Base-by-base conservation (phyloP, 2,113 vertebrate species). In the Corvus moneduloides region DNA sequence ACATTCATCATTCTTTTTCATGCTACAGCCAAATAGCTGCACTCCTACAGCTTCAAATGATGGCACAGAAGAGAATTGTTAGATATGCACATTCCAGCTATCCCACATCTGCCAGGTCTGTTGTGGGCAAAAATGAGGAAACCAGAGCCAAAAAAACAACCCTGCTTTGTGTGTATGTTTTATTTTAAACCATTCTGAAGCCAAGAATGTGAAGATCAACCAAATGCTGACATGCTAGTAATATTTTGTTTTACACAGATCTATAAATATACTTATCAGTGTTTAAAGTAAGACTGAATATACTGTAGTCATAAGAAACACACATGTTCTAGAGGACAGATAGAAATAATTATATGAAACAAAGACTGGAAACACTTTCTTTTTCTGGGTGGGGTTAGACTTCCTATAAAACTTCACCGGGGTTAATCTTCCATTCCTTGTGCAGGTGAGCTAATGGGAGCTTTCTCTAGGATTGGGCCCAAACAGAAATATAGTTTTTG, bases 41-140 rank as follows among this genome's bases (percentile, higher is more conserved):
- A 96, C 93, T 96, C 94, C 96, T 96, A 96, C 96, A 96, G 88
- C 94, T 97, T 97, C 96, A 97, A 96, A 96, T 96, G 96, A 96
- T 97, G 92, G 93, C 93, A 96, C 93, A 95, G 93, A 96, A 95
- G 94, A 97, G 96, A 97, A 94, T 90, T 94, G 95, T 97, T 97
- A 97, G 96, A 96, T 96, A 96, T 96, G 96, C 96, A 97, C 96
- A 96, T 97, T 97, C 96, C 96, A 95, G 73, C 85, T 95, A 88
- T 96, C 61, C 90, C 90, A 96, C 96, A 96, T 96, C 96, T 97
- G 96, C 96, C 96, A 96, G 94, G 93, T 96, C 96, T 96, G 92
- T 96, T 96, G 96, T 97, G 96, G 96, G 94, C 94, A 97, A 97
- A 96, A 96, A 93, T 48, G 86, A 95, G 80, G 83, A 96, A 92